Evolutionary conservation across 2,797 vertebrate species (phyloP), one percentile per base, ranked within the genome.

Genomic region (Valencia hispanica): DNA sequence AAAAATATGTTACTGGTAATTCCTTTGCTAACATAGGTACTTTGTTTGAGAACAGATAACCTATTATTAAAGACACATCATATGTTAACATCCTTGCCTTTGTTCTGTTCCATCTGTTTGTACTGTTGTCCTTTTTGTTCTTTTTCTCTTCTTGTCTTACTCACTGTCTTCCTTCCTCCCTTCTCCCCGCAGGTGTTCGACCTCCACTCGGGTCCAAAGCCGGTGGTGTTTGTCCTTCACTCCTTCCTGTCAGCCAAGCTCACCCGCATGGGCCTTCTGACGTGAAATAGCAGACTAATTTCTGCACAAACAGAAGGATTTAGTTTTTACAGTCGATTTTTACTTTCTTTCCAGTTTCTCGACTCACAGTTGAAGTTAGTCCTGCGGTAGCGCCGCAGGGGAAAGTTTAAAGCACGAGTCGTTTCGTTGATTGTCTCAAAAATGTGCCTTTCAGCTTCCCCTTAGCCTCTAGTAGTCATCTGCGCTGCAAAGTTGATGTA

Each of bases 171-270:
- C 45, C 48, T 77, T 32, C 68, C 22, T 70, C 39, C 36, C 3
- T 70, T 48, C 72, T 0, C 57, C 65, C 61, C 66, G 2, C 93
- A 99, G 98, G 94, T 95, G 0, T 95, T 99, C 93, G 98, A 99
- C 92, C 96, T 99, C 86, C 97, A 97, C 84, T 97, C 98, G 0
- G 97, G 97, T 82, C 98, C 98, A 8, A 99, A 99, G 94, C 98
- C 98, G 0, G 94, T 98, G 66, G 97, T 99, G 70, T 99, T 99
- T 70, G 90, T 99, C 77, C 94, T 99, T 77, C 98, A 99, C 93
- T 98, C 98, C 4, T 99, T 99, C 94, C 95, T 99, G 77, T 99
- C 98, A 0, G 97, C 98, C 89, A 99, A 99, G 94, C 97, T 99
- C 90, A 97, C 97, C 43, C 97, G 98, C 30, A 96, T 99, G 97